phyloP scores from a whole-genome alignment of 2,797 vertebrate genomes.

The Spheniscus humboldti region DNA sequence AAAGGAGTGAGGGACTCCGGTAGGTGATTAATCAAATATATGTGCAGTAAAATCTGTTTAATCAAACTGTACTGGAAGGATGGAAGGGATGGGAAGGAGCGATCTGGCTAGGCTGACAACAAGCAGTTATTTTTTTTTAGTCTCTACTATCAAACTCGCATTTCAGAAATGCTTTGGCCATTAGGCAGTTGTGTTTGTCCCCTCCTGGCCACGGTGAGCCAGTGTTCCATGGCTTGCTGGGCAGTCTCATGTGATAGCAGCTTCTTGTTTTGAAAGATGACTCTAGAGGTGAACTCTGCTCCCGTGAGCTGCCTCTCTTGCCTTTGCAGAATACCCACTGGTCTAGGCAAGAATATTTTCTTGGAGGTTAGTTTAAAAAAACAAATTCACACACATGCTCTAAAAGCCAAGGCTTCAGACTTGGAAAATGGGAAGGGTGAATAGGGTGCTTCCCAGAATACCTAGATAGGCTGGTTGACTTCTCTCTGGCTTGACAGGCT shows the following conservation, averaged over 20 bases:
- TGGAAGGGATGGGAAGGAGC: neutral
- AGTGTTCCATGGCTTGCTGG: neutral
- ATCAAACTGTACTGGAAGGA: neutral
- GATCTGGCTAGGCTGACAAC: neutral
- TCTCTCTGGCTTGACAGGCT: neutral
- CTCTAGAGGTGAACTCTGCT: neutral
- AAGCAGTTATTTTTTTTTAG: neutral
- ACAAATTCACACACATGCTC: neutral
- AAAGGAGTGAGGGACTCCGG: neutral
- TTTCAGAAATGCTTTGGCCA: neutral
- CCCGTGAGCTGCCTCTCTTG: neutral
- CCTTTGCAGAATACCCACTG: neutral
- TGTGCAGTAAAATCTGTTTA: neutral
- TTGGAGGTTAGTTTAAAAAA: neutral
- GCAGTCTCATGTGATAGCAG: neutral
- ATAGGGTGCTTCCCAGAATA: neutral
- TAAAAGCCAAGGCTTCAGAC: neutral
- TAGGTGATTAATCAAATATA: neutral
- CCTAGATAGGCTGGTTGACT: neutral
- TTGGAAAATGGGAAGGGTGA: neutral
- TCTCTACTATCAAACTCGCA: neutral
- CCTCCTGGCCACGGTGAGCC: neutral
- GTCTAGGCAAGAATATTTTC: neutral
- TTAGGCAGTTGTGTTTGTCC: neutral
- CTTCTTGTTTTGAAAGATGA: slow-evolving; percentile 23